Conservation (phyloP, 2,797 vertebrate species). For the Acropternis orthonyx region DNA sequence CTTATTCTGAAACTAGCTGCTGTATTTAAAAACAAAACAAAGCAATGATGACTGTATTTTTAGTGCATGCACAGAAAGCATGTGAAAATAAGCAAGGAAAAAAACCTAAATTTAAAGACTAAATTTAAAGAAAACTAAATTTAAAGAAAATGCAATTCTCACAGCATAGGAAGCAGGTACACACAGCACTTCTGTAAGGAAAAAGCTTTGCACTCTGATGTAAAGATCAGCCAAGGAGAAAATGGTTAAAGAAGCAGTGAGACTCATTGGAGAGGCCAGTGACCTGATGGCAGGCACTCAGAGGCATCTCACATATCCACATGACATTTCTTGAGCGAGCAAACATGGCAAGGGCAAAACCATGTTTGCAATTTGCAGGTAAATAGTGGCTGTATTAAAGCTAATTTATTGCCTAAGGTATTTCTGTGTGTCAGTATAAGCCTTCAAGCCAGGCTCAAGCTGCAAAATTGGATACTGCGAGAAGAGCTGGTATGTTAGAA, state of each 20-base stretch:
- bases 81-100: constrained; percentile 17
- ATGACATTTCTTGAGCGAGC: neutral
- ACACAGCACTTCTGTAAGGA: neutral
- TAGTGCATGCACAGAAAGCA: neutral
- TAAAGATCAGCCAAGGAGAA: constrained; percentile 35
- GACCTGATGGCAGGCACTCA: neutral
- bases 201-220: neutral
- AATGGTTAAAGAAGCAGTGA: neutral
- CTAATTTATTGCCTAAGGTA: neutral
- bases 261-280: neutral
- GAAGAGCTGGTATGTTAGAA: neutral
- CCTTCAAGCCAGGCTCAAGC: neutral
- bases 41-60: constrained; percentile 2
- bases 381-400: neutral
- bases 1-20: neutral
- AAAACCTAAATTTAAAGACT: constrained; percentile 31
- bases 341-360: neutral
- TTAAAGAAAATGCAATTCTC: neutral
- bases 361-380: neutral
- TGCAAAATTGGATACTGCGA: neutral
- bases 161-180: neutral
- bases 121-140: constrained; percentile 36
- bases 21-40: constrained; percentile 31
- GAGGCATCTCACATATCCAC: neutral
- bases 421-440: neutral